A percentile compares a stretch with the other conserved stretches of the same genome.
These are phyloP conservation scores for Glossophaga mutica DNA, from an alignment of 2,797 vertebrate genomes.

Conservation along the genomic window DNA sequence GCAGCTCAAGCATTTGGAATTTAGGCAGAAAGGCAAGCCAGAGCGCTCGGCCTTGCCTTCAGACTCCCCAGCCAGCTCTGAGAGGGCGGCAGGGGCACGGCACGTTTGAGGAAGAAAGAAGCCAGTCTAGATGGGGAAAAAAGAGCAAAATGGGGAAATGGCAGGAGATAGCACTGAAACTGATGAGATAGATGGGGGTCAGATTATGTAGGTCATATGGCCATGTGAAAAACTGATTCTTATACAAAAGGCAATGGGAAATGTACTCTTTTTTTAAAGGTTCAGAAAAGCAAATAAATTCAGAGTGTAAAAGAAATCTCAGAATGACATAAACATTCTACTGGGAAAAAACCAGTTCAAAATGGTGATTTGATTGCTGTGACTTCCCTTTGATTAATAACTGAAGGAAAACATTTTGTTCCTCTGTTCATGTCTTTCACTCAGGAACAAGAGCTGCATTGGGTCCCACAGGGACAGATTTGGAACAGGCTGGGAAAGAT, in stretches of 20 bases:
- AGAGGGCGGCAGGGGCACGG: rapidly evolving
- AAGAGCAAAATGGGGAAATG: background rate
- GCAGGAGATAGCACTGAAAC: background rate
- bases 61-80: background rate
- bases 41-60: background rate
- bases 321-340: background rate
- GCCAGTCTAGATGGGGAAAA: too few relatives aligned
- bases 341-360: background rate
- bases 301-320: background rate
- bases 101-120: background rate
- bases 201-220: background rate
- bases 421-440: background rate
- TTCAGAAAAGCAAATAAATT: conserved; percentile 14
- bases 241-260: background rate
- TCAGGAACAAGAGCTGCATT: background rate
- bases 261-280: background rate
- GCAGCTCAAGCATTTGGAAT: background rate
- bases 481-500: background rate
- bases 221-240: background rate
- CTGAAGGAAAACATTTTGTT: background rate
- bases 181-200: background rate
- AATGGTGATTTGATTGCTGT: background rate
- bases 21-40: background rate
- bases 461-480: background rate
- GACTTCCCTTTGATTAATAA: background rate